phyloP scores from a whole-genome alignment of 2,113 vertebrate species.

The Nothocercus julius region DNA sequence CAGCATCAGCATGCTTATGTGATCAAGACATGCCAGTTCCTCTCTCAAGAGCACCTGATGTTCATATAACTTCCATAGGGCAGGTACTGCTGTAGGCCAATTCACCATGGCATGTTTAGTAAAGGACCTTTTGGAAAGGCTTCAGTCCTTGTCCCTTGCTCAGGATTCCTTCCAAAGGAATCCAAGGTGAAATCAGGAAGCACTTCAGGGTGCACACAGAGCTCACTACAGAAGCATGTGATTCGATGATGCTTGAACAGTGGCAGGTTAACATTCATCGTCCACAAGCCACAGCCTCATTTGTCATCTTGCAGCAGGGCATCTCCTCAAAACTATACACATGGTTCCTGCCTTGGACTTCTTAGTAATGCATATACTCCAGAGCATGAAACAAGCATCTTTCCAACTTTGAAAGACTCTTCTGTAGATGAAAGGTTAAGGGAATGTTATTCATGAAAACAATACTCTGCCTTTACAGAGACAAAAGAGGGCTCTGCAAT shows the following conservation, averaged over 20 bases:
- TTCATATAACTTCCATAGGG: background rate
- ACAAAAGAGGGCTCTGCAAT: background rate
- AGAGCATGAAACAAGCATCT: background rate
- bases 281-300: background rate
- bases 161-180: background rate
- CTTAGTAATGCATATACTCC: background rate
- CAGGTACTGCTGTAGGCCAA: background rate
- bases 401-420: background rate
- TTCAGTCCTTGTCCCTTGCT: background rate
- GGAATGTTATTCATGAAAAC: background rate
- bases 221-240: background rate
- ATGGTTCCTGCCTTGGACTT: background rate
- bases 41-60: background rate
- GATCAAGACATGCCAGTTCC: background rate
- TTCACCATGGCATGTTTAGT: accelerated
- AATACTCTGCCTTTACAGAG: background rate
- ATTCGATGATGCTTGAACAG: background rate
- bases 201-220: background rate
- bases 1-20: background rate
- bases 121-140: background rate
- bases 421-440: background rate
- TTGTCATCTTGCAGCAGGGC: background rate
- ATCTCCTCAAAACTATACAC: background rate
- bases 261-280: background rate
- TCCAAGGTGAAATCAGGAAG: background rate